phyloP scores from a whole-genome alignment of 2,888 invertebrate species.

The Merodon equestris region DNA sequence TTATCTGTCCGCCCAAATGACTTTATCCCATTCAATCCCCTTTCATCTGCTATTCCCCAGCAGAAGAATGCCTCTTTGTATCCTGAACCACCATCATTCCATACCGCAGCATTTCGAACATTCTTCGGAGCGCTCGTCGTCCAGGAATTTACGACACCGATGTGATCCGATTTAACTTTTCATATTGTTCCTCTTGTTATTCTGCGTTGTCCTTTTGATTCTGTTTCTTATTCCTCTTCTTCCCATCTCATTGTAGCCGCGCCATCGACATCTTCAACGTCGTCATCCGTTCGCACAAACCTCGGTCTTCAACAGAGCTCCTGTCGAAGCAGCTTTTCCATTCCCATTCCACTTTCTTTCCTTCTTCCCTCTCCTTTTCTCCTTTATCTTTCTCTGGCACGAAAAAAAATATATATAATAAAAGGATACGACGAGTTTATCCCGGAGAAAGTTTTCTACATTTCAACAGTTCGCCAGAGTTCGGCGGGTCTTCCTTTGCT shows the following conservation, averaged over 20 bases:
- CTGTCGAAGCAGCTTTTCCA: constrained; percentile 54
- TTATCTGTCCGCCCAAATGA: constrained; percentile 52
- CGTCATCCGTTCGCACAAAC: no score
- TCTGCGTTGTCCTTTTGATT: constrained; percentile 58
- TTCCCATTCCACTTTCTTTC: constrained; percentile 14
- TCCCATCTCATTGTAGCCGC: constrained; percentile 44
- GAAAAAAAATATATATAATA: constrained; percentile 48
- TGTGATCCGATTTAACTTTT: constrained; percentile 68
- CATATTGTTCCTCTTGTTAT: constrained; percentile 68
- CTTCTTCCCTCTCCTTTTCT: constrained; percentile 2
- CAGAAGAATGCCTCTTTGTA: no score
- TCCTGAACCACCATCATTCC: no score
- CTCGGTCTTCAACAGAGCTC: constrained; percentile 15
- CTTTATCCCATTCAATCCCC: constrained; percentile 52
- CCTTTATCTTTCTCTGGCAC: constrained; percentile 38
- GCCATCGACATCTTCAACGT: not conserved
- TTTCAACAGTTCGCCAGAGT: constrained; percentile 56
- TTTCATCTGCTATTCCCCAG: not conserved
- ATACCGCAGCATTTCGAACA: constrained; percentile 11
- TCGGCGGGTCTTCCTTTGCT: no score
- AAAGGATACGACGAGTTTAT: constrained; percentile 57
- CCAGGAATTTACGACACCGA: constrained; percentile 65
- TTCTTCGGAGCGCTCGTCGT: constrained; percentile 56
- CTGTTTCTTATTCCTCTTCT: constrained; percentile 21
- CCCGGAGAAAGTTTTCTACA: constrained; percentile 62